Conservation (phyloP, 2,888 invertebrate species). For the Brachypalpus laphriformis region DNA sequence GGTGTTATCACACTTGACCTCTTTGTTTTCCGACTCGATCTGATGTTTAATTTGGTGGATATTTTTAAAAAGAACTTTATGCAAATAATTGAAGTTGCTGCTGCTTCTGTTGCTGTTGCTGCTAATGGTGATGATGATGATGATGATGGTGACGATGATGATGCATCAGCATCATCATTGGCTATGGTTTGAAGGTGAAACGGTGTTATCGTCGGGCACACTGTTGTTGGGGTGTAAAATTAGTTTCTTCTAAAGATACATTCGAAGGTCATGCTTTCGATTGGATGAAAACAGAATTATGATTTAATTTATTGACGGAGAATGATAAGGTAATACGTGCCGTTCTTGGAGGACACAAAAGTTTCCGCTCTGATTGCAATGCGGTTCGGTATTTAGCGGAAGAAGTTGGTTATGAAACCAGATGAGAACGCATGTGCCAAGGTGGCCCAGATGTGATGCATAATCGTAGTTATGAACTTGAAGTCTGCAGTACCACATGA, state of each 20-base stretch:
- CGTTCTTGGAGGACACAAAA: constrained; percentile 14
- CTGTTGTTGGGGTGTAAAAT: background rate
- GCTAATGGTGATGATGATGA: background rate
- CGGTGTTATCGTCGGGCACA: background rate
- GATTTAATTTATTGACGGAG: background rate
- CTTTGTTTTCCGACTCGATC: constrained; percentile 6
- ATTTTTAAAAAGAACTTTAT: constrained; percentile 30
- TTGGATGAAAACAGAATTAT: background rate
- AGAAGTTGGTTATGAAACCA: background rate
- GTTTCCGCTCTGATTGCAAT: background rate
- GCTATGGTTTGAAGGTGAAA: background rate
- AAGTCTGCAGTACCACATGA: too few species aligned
- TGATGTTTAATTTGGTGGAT: constrained; percentile 27
- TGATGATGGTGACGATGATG: background rate
- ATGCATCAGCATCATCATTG: background rate
- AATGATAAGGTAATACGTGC: constrained; percentile 17
- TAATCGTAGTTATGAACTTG: too few species aligned
- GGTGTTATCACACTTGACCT: constrained; percentile 58
- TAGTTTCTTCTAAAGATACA: background rate
- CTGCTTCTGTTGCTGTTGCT: background rate
- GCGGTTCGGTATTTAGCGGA: too few species aligned
- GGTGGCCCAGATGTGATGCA: too few species aligned
- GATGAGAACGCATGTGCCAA: background rate
- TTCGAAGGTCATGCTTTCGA: background rate
- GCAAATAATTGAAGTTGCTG: background rate